These are phyloP conservation scores for Mesoclemmys tuberculata DNA, from an alignment of 2,113 vertebrate species.

Conservation along the genomic window DNA sequence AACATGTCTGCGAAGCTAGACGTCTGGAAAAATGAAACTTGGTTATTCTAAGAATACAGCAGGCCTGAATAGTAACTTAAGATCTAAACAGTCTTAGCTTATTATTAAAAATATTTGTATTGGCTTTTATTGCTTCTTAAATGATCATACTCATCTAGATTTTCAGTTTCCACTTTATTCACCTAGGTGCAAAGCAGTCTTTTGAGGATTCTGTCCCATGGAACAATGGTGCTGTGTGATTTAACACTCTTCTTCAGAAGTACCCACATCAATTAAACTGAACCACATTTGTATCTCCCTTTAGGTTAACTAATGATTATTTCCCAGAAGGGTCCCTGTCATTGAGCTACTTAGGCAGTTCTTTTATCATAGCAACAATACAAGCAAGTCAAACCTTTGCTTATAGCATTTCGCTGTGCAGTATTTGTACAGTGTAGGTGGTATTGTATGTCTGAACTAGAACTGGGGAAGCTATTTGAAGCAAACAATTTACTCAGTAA, in stretches of 20 bases:
- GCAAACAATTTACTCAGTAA: slow-evolving; percentile 19
- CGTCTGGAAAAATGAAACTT: background rate
- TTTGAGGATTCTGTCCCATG: slow-evolving; percentile 9
- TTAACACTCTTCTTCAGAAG: slow-evolving; percentile 9
- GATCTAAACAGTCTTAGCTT: background rate
- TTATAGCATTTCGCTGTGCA: slow-evolving; percentile 31
- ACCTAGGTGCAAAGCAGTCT: background rate
- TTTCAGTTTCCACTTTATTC: background rate
- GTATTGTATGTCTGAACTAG: slow-evolving; percentile 37
- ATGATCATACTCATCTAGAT: slow-evolving; percentile 4
- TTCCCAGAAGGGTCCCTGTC: slow-evolving; percentile 35
- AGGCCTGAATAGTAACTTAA: background rate
- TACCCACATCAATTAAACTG: background rate
- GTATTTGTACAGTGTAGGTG: background rate
- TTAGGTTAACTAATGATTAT: slow-evolving; percentile 32
- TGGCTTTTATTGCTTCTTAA: slow-evolving; percentile 3
- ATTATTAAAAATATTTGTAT: background rate
- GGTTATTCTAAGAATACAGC: background rate
- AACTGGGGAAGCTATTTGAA: slow-evolving; percentile 36
- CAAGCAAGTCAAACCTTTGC: slow-evolving; percentile 34
- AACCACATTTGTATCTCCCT: slow-evolving; percentile 47
- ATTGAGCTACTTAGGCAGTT: slow-evolving; percentile 6
- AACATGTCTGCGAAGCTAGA: background rate
- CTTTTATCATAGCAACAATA: slow-evolving; percentile 6
- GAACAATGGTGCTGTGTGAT: background rate